Conservation (phyloP, 2,797 vertebrate genomes). For the Tapera naevia region DNA sequence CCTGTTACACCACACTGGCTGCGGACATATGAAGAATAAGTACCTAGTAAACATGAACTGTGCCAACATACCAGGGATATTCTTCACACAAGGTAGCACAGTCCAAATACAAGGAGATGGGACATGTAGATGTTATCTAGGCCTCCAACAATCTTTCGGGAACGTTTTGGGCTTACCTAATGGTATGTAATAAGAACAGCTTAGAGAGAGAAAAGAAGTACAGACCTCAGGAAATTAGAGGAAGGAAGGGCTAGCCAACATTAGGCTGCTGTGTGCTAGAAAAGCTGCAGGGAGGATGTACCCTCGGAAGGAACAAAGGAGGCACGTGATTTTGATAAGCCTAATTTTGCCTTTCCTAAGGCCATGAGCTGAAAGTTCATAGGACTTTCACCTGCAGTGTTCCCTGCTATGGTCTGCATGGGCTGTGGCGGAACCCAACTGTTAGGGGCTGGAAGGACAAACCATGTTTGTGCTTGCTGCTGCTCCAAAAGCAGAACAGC, state of each 20-base stretch:
- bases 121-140: background rate
- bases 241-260: background rate
- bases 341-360: background rate
- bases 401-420: background rate
- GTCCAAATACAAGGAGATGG: background rate
- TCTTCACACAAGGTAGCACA: background rate
- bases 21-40: background rate
- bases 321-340: background rate
- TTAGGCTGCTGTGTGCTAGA: background rate
- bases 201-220: background rate
- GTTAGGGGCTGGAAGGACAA: background rate
- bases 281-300: background rate
- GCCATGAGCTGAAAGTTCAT: background rate
- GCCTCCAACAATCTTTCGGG: background rate
- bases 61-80: background rate
- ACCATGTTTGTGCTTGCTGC: background rate
- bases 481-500: background rate
- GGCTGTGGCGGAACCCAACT: background rate
- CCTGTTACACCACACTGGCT: background rate
- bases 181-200: background rate
- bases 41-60: background rate
- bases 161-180: background rate
- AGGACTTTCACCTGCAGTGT: background rate
- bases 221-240: background rate
- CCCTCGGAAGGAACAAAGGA: background rate